Percentiles rank a stretch among this genome's conserved stretches.
Conservation (phyloP, 2,888 invertebrate species). For the Stictocephala bisonia region DNA sequence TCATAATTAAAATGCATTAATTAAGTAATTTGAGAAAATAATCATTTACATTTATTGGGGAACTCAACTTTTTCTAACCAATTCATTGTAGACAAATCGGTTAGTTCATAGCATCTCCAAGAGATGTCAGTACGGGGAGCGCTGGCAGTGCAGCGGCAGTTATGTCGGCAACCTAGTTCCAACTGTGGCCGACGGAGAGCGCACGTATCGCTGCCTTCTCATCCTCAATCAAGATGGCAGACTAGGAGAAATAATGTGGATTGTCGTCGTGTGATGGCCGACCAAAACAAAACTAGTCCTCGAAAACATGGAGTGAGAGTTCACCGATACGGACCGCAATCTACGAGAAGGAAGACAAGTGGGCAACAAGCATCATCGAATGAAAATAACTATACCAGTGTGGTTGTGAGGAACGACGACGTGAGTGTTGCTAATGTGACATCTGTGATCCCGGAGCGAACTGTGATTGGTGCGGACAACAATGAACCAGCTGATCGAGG, state of each 20-base stretch:
- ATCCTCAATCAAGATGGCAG: conserved; percentile 47
- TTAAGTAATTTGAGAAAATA: too few species aligned
- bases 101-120: conserved; percentile 22
- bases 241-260: conserved; percentile 43
- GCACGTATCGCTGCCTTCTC: conserved; percentile 39
- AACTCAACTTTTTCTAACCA: background rate
- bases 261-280: conserved; percentile 51
- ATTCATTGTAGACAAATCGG: too few species aligned
- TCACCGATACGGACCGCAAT: conserved; percentile 47
- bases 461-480: conserved; percentile 43
- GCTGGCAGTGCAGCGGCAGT: conserved; percentile 8
- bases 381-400: conserved; percentile 20
- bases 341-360: conserved; percentile 34
- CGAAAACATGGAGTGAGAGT: conserved; percentile 45
- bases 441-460: conserved; percentile 15
- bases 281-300: conserved; percentile 47
- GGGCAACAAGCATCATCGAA: conserved; percentile 9
- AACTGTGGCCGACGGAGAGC: conserved; percentile 39
- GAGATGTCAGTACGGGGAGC: conserved; percentile 34
- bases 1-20: too few species aligned
- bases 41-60: too few species aligned
- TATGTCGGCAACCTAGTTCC: conserved; percentile 41
- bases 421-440: conserved; percentile 6
- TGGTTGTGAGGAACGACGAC: conserved; percentile 23
- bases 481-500: conserved; percentile 41